These are phyloP conservation scores for Neotoma lepida DNA, from an alignment of 2,113 vertebrate species.

Conservation along the genomic window DNA sequence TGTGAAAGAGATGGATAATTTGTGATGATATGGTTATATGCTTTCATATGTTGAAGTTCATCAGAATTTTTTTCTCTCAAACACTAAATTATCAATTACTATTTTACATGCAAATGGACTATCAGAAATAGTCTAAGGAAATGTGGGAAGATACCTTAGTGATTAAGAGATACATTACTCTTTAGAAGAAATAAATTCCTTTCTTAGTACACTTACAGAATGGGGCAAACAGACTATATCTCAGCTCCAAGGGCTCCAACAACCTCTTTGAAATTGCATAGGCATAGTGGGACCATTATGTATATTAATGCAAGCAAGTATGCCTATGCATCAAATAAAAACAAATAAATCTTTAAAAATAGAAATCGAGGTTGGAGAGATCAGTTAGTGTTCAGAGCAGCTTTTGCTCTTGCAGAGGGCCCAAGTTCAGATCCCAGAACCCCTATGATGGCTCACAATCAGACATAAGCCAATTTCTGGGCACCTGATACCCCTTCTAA, in stretches of 20 bases:
- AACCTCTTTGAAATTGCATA: not conserved
- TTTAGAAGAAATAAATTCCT: not conserved
- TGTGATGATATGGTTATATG: not conserved
- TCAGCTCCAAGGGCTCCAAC: not conserved
- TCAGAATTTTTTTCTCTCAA: not conserved
- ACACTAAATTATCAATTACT: not conserved
- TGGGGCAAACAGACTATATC: not conserved
- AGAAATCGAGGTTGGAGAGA: not conserved
- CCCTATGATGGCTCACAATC: not conserved
- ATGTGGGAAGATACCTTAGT: not conserved
- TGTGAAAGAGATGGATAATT: not conserved
- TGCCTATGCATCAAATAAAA: not conserved
- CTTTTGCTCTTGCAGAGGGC: not conserved
- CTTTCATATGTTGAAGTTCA: not conserved
- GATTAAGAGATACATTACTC: not conserved
- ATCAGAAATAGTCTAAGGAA: not conserved
- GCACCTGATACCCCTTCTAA: no score
- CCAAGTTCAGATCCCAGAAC: not conserved
- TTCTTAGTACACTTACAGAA: not conserved
- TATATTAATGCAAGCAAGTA: not conserved
- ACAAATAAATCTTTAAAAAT: not conserved
- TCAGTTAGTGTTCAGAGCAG: not conserved
- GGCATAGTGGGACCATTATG: not conserved
- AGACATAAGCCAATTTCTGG: not conserved
- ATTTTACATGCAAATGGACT: not conserved